Base-by-base conservation (phyloP, 2,797 vertebrate genomes). In the Sebastolobus alascanus region DNA sequence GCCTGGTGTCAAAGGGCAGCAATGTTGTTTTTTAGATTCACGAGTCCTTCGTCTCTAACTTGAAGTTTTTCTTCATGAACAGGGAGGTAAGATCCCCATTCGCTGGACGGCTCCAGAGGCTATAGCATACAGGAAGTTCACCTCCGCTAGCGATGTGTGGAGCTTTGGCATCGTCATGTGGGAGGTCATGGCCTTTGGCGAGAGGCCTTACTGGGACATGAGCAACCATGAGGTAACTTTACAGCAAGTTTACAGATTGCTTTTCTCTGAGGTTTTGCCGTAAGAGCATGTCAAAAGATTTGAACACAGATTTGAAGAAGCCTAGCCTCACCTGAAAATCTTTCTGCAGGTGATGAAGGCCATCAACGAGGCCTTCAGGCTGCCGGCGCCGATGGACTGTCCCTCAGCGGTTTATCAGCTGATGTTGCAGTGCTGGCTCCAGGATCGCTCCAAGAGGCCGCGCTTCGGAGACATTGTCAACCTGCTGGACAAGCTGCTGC, bases 111-210 rank as follows among this genome's bases (percentile, higher is more conserved):
- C 98, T 1, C 98, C 98, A 0, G 98, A 99, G 83, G 98, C 98
- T 75, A 99, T 99, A 72, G 97, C 97, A 8, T 99, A 97, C 91
- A 97, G 98, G 86, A 99, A 99, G 93, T 99, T 99, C 93, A 99
- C 98, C 35, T 99, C 98, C 0, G 98, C 98, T 65, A 99, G 98
- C 0, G 98, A 99, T 0, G 98, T 99, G 84, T 99, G 98, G 98
- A 99, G 98, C 92, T 99, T 97, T 0, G 98, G 98, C 73, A 99
- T 99, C 0, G 98, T 99, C 89, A 99, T 99, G 98, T 99, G 98
- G 98, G 98, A 99, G 85, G 97, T 99, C 84, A 98, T 99, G 98
- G 97, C 98, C 0, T 99, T 97, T 1, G 98, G 98, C 0, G 98
- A 99, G 85, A 92, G 98, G 61, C 98, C 98, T 0, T 99, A 99